Evolutionary conservation across 2,888 invertebrate species (phyloP), one percentile per base, ranked within the genome.

Genomic region (Yponomeuta plumbellus): DNA sequence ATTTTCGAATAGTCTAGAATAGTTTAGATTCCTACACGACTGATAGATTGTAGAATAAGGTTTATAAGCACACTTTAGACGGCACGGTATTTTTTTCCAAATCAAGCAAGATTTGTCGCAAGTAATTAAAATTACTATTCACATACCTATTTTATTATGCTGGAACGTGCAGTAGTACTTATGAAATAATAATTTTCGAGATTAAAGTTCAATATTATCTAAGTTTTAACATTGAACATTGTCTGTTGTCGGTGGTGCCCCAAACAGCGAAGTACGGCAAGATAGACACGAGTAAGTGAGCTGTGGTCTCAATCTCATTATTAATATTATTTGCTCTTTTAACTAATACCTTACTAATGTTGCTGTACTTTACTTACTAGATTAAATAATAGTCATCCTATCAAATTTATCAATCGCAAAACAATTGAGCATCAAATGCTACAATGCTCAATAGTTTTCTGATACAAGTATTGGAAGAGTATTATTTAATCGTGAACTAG

Each of bases 241-340:
- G 80, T 91, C 87, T 91, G 89, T 91, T 91, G 91, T 91, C 91
- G 91, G 91, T 91, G 91, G 91, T 88, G 91, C 86, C 83, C 84
- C 85, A 88, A 86, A 90, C 91, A 91, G 90, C 89, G 89, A 84
- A 80, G 87, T 85, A 84, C 88, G 86, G 88, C 86, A 86, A 84
- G 80, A 80, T 89, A 84, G 80, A 88, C 80, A 81, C 79, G 84
- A 88, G 91, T 91, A 91, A 91, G 91, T 91, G 89, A 91, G 90
- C 86, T 91, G 91, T 91, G 91, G 91, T 91, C 91, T 91, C 91
- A 86, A 89, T 79, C 80, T 83, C 80, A 83, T 85, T 83, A 56
- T 59, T 66, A 66, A 84, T 80, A 84, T 84, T 80, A 85, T 85
- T 78, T 78, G 83, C 86, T 85, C 86, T 80, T 84, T 78, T 74